Evolutionary conservation across 2,113 vertebrate species (phyloP), one percentile per base, ranked within the genome.

Genomic region (Cochlearius cochlearius): DNA sequence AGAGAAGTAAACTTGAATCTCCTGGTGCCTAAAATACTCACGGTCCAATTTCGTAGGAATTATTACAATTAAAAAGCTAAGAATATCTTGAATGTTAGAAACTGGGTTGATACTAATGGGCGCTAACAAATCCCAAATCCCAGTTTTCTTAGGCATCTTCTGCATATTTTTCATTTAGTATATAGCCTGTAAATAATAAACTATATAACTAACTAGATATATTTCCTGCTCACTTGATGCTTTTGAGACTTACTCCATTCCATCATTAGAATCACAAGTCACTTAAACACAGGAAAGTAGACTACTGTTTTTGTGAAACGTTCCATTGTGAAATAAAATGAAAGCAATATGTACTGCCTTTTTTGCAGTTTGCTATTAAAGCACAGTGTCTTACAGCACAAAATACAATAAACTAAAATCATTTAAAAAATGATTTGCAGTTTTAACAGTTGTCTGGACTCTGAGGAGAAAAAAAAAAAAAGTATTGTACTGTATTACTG

Each of bases 221-320:
- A 97, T 98, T 98, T 98, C 97, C 97, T 97, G 97, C 96, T 97
- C 96, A 97, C 95, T 96, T 97, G 96, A 96, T 93, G 94, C 90
- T 98, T 97, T 97, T 98, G 91, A 98, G 87, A 98, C 85, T 96
- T 97, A 97, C 66, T 98, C 88, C 98, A 98, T 98, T 98, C 97
- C 97, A 97, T 97, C 94, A 92, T 58, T 92, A 97, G 94, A 97
- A 96, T 90, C 91, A 93, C 95, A 92, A 97, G 93, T 98, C 93
- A 98, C 92, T 88, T 97, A 94, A 94, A 94, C 93, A 97, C 96
- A 98, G 96, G 94, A 95, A 97, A 97, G 89, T 92, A 88, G 86
- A 95, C 83, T 97, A 96, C 92, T 97, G 95, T 98, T 91, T 98
- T 97, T 95, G 94, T 97, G 92, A 98, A 98, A 98, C 94, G 60